These are phyloP conservation scores for Pachyramphus minor DNA, from an alignment of 2,113 vertebrate genomes.

Conservation along the genomic window DNA sequence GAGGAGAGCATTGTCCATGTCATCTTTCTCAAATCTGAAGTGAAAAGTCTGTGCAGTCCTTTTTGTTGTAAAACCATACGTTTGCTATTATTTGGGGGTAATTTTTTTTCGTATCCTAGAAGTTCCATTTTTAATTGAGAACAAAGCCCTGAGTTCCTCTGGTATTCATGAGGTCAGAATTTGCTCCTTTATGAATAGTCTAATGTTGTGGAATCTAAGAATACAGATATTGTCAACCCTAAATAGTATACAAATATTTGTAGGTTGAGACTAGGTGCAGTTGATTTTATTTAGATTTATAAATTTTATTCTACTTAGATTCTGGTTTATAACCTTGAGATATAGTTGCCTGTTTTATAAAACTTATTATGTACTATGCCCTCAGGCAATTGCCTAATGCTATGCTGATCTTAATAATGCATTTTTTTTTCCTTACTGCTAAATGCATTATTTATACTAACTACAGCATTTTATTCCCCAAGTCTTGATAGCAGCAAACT, in stretches of 20 bases:
- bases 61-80: background rate
- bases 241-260: background rate
- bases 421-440: constrained; percentile 12
- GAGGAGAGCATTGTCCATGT: background rate
- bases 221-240: background rate
- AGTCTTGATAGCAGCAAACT: background rate
- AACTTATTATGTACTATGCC: background rate
- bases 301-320: background rate
- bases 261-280: background rate
- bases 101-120: background rate
- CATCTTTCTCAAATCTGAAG: background rate
- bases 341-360: background rate
- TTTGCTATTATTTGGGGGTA: background rate
- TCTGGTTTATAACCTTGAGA: background rate
- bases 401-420: background rate
- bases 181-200: background rate
- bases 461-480: background rate
- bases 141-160: background rate
- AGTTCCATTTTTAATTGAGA: background rate
- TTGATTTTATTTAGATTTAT: background rate
- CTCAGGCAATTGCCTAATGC: background rate
- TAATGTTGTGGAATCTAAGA: background rate
- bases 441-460: constrained; percentile 34
- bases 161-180: background rate
- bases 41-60: background rate